These are phyloP conservation scores for Crotalus viridis DNA, from an alignment of 2,113 vertebrate genomes.

Conservation along the genomic window DNA sequence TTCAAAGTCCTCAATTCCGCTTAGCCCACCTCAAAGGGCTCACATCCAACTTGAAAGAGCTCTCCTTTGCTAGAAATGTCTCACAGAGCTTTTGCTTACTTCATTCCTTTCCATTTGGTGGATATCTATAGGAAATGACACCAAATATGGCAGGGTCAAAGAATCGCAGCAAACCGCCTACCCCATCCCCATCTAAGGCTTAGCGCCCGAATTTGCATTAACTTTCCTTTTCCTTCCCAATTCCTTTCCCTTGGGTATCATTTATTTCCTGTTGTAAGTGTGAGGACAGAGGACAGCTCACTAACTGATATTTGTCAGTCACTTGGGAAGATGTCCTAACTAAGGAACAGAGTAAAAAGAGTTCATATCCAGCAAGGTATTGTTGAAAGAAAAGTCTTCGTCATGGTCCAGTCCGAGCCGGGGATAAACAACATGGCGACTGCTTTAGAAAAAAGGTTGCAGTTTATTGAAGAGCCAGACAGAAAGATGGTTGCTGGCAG, in stretches of 20 bases:
- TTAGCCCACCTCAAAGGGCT: not conserved
- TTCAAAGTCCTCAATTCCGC: too few relatives aligned
- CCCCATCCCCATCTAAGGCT: not conserved
- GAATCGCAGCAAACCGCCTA: not conserved
- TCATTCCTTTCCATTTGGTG: not conserved
- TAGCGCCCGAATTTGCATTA: not conserved
- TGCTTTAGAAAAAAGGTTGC: too few relatives aligned
- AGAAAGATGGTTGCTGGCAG: too few relatives aligned
- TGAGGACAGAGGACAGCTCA: not conserved
- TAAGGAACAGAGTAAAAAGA: not conserved
- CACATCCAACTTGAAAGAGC: not conserved
- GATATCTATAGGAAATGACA: not conserved
- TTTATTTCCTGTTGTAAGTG: not conserved
- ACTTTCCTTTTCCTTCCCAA: not conserved
- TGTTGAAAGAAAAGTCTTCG: too few relatives aligned
- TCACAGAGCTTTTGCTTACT: not conserved
- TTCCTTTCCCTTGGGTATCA: not conserved
- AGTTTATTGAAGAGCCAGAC: too few relatives aligned
- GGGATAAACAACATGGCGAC: too few relatives aligned
- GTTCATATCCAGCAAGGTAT: not conserved
- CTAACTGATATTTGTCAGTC: not conserved
- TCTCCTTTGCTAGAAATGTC: not conserved
- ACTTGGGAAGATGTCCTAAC: not conserved
- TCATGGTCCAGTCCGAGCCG: too few relatives aligned
- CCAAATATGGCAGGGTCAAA: not conserved